phyloP scores from a whole-genome alignment of 2,797 vertebrate species.

The Manis pentadactyla region DNA sequence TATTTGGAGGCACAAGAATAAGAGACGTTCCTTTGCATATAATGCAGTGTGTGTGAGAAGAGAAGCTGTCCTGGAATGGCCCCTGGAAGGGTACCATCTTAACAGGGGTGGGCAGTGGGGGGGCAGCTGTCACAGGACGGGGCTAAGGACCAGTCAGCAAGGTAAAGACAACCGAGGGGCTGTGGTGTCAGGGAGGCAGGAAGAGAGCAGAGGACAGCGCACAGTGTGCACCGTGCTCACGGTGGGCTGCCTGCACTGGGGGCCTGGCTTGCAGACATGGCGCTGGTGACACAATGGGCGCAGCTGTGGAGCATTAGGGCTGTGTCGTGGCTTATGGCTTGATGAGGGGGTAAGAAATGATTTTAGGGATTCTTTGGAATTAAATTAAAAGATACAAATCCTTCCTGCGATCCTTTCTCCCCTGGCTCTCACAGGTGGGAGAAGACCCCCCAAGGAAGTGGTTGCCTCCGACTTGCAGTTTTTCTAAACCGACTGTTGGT shows the following conservation, averaged over 20 bases:
- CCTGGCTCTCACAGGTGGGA: not conserved
- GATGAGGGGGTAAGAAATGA: not conserved
- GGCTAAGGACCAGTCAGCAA: not conserved
- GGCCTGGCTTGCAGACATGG: not conserved
- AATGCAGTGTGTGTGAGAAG: not conserved
- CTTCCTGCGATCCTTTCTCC: not conserved
- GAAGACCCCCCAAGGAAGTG: not conserved
- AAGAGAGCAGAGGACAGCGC: not conserved
- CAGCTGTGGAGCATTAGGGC: not conserved
- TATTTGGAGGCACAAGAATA: not conserved
- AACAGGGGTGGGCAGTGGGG: not conserved
- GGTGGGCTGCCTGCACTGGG: not conserved
- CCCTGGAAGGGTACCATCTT: not conserved
- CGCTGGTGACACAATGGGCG: not conserved
- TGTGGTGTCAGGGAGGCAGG: not conserved
- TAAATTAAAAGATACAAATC: not conserved
- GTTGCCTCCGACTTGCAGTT: not conserved
- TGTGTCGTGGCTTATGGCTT: not conserved
- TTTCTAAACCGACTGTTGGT: not conserved
- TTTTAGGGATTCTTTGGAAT: not conserved
- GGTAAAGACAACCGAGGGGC: not conserved
- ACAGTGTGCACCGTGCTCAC: rapidly evolving
- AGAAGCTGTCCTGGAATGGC: not conserved
- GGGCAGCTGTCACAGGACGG: not conserved
- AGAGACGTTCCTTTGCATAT: not conserved